Conservation (phyloP, 2,113 vertebrate species). For the Motacilla tschutschensis region DNA sequence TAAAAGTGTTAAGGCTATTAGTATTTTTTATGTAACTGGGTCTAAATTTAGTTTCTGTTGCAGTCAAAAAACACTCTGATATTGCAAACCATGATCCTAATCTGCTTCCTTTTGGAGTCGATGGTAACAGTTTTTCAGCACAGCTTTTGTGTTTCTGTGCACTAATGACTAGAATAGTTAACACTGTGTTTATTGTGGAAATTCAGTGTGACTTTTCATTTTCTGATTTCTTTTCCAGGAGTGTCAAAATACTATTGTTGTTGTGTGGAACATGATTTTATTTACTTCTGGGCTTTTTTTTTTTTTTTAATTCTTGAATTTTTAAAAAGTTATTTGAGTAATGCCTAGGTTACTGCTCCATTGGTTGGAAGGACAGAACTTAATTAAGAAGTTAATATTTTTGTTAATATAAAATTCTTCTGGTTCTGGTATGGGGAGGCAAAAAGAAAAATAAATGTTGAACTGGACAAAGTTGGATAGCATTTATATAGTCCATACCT, state of each 20-base stretch:
- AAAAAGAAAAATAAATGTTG: background rate
- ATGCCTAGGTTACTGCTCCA: background rate
- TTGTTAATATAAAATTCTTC: background rate
- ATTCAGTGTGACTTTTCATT: background rate
- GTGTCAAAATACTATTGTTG: background rate
- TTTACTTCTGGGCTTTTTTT: background rate
- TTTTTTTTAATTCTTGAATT: background rate
- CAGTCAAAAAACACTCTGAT: slow-evolving; percentile 31
- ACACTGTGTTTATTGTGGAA: background rate
- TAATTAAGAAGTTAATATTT: background rate
- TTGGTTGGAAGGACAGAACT: background rate
- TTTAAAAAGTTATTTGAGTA: background rate
- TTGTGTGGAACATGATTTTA: background rate
- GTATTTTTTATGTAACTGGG: slow-evolving; percentile 67
- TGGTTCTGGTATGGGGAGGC: background rate
- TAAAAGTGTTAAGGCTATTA: slow-evolving; percentile 69
- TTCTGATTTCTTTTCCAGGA: background rate
- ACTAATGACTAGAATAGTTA: background rate
- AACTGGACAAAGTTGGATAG: background rate
- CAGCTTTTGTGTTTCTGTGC: background rate
- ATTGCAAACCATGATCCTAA: slow-evolving; percentile 10
- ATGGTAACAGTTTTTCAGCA: background rate
- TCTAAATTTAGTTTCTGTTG: slow-evolving; percentile 66
- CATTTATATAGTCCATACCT: background rate
- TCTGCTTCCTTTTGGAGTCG: background rate